Evolutionary conservation across 2,797 vertebrate species (phyloP).

Genomic region (Adelosebastes latens): DNA sequence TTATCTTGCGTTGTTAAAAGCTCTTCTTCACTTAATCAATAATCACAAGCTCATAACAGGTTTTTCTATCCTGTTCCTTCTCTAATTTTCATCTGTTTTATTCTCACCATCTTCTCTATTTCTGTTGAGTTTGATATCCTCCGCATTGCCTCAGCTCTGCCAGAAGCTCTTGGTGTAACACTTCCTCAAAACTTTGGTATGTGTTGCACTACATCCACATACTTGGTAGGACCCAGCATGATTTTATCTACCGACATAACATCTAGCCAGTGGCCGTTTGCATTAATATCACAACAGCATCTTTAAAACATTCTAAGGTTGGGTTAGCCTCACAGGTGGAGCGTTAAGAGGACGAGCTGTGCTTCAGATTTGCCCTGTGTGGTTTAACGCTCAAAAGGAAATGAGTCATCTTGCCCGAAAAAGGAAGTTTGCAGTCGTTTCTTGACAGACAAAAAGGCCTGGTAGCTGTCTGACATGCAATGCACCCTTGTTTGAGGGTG

Average conservation of each 20-base stretch:
- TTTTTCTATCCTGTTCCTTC: neutral
- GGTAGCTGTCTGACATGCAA: neutral
- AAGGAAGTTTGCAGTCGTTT: constrained; percentile 64
- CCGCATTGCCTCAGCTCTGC: constrained; percentile 53
- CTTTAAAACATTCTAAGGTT: neutral
- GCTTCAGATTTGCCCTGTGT: constrained; percentile 9
- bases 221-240: neutral
- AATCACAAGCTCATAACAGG: neutral
- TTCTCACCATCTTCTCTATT: neutral
- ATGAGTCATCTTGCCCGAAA: constrained; percentile 57
- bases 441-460: neutral
- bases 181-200: constrained; percentile 55
- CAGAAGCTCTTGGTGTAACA: constrained; percentile 33
- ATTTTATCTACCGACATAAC: neutral
- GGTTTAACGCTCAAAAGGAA: constrained; percentile 52
- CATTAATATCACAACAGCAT: neutral
- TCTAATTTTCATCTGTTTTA: neutral
- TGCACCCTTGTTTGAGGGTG: neutral
- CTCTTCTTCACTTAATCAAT: neutral
- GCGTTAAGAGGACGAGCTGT: neutral
- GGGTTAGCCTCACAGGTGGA: neutral
- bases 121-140: constrained; percentile 12
- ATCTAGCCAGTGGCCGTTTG: neutral
- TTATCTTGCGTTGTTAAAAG: neutral
- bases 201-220: neutral